Percentiles rank a stretch among this genome's conserved stretches.
Conservation (phyloP, 2,888 invertebrate genomes). For the Flexamia atlantica region DNA sequence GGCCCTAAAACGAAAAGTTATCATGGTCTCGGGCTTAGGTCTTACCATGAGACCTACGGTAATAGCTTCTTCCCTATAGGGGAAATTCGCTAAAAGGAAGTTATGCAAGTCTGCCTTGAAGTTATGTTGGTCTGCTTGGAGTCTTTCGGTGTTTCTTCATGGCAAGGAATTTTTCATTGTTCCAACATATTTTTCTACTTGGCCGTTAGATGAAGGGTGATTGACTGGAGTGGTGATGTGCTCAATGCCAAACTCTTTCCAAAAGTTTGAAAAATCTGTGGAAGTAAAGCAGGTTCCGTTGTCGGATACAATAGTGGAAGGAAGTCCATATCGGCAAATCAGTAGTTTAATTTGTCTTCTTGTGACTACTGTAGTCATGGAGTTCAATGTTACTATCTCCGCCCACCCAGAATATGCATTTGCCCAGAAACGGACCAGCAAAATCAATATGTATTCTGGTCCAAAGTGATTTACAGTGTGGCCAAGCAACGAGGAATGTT, state of each 20-base stretch:
- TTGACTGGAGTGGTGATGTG: not conserved
- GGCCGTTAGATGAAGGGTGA: constrained; percentile 23
- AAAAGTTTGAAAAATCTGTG: not conserved
- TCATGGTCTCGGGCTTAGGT: too few species aligned
- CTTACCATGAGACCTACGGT: too few species aligned
- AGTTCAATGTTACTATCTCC: constrained; percentile 1
- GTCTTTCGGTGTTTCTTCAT: not conserved
- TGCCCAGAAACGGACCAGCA: not conserved
- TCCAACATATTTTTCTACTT: constrained; percentile 16
- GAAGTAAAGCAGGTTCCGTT: constrained; percentile 33
- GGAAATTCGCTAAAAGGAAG: too few species aligned
- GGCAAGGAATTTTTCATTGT: not conserved
- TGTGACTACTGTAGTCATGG: constrained; percentile 7
- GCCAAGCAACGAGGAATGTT: constrained; percentile 8
- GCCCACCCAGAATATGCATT: constrained; percentile 3
- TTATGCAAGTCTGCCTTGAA: too few species aligned
- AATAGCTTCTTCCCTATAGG: too few species aligned
- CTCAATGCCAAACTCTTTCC: not conserved
- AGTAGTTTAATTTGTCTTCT: not conserved
- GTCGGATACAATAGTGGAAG: constrained; percentile 36
- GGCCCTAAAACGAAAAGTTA: too few species aligned
- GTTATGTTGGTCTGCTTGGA: not conserved
- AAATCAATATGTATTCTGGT: not conserved
- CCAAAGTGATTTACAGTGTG: constrained; percentile 10
- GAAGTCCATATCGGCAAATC: constrained; percentile 28